Evolutionary conservation across 2,113 vertebrate species (phyloP).

Genomic region (Vulpes vulpes): DNA sequence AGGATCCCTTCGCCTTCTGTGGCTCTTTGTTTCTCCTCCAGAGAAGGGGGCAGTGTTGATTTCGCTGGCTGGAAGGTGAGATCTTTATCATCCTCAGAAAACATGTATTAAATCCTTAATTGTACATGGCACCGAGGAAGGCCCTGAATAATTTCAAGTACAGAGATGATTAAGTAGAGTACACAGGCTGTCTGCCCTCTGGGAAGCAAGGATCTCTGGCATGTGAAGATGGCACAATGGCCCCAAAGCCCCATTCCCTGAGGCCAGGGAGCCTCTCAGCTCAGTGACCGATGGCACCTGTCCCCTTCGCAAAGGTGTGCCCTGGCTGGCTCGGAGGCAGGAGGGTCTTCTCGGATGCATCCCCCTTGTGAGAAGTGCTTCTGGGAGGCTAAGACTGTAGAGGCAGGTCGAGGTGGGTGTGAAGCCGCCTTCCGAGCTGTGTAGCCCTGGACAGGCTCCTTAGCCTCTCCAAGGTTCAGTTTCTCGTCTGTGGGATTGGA

Average conservation of each 20-base stretch:
- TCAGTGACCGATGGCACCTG: background rate
- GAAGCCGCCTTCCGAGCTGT: background rate
- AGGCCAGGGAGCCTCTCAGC: background rate
- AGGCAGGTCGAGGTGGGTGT: background rate
- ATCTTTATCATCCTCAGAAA: conserved; percentile 62
- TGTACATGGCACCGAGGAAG: conserved; percentile 39
- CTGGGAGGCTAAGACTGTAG: background rate
- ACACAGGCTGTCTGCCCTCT: background rate
- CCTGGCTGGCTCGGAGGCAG: background rate
- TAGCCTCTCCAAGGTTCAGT: background rate
- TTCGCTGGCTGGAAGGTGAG: conserved; percentile 51
- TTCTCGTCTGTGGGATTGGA: background rate
- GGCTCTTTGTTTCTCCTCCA: conserved; percentile 47
- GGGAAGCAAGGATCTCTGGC: background rate
- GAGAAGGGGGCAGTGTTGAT: conserved; percentile 35
- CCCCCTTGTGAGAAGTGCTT: background rate
- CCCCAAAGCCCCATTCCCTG: background rate
- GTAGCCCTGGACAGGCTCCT: background rate
- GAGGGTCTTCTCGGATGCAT: background rate
- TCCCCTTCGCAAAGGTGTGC: background rate
- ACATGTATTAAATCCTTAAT: conserved; percentile 49
- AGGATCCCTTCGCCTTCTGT: background rate
- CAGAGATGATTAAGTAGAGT: conserved; percentile 65
- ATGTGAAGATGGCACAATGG: background rate
- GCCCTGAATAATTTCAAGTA: conserved; percentile 45